Evolutionary conservation across 2,113 vertebrate genomes (phyloP).

Genomic region (Caretta caretta): DNA sequence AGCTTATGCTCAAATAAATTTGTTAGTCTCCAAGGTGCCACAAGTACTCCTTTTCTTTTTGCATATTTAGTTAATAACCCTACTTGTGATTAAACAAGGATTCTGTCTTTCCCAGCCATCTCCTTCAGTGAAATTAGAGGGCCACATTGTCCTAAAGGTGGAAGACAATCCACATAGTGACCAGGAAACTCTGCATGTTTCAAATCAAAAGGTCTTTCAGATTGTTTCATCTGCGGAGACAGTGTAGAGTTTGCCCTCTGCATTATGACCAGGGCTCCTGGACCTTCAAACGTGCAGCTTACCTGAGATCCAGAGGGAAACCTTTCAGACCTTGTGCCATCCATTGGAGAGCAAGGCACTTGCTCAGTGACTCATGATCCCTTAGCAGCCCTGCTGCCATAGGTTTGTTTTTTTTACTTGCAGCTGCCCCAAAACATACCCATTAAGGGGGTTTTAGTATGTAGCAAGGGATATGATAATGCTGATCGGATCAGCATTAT

Average conservation of each 20-base stretch:
- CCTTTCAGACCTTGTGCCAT: neutral
- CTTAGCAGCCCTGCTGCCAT: neutral
- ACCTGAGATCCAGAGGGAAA: neutral
- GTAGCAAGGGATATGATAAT: neutral
- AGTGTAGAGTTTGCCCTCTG: neutral
- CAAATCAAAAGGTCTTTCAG: neutral
- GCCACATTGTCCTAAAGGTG: neutral
- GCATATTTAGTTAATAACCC: neutral
- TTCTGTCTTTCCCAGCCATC: neutral
- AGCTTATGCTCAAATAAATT: no score
- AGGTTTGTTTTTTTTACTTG: no score
- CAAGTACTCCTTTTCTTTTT: no score
- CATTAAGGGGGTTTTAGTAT: neutral
- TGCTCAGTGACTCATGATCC: neutral
- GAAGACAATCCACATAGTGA: neutral
- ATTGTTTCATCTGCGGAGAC: neutral
- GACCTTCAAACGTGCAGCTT: neutral
- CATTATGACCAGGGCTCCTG: neutral
- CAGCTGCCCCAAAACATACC: neutral
- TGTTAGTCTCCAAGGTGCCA: no score
- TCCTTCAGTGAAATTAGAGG: neutral
- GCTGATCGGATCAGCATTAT: neutral
- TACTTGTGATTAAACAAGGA: neutral
- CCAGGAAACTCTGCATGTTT: accelerated
- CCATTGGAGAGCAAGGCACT: neutral